Evolutionary conservation across 2,113 vertebrate genomes (phyloP), one percentile per base, ranked within the genome.

Genomic region (Charina bottae): DNA sequence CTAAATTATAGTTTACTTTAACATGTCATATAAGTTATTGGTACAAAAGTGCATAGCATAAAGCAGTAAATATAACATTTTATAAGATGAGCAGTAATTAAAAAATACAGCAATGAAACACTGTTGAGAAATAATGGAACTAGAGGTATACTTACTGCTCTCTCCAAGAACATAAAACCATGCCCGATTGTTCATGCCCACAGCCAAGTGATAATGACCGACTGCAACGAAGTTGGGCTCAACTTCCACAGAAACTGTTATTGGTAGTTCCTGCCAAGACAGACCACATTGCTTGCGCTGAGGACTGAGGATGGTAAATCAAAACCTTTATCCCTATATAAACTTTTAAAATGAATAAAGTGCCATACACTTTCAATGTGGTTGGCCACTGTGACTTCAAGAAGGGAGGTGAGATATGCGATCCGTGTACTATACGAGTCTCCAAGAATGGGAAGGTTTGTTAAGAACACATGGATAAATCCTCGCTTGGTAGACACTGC

Each of bases 171-270:
- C 97, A 58, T 99, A 99, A 97, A 99, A 99, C 99, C 99, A 99
- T 83, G 99, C 99, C 90, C 98, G 98, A 95, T 99, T 99, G 96
- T 99, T 99, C 99, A 99, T 99, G 87, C 99, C 99, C 90, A 99
- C 98, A 85, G 99, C 98, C 94, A 99, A 97, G 92, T 99, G 99
- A 95, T 98, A 98, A 7, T 98, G 98, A 53, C 99, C 99, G n/a
- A 99, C 96, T 0, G 99, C 99, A 5, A 99, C 96, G 92, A 99
- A 99, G 92, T 96, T 99, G 90, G 99, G 99, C 84, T 99, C 99
- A 85, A 99, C 98, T 87, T 99, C 99, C 88, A 99, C 98, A 84
- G 98, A 97, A 88, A 99, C 97, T 3, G 97, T 97, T 90, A 99
- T 95, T 0, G 98, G 98, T 13, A 93, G 96, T 91, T 99, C 98